Evolutionary conservation across 2,888 invertebrate species (phyloP), one percentile per base, ranked within the genome.

Genomic region (Orthonychiurus folsomi): DNA sequence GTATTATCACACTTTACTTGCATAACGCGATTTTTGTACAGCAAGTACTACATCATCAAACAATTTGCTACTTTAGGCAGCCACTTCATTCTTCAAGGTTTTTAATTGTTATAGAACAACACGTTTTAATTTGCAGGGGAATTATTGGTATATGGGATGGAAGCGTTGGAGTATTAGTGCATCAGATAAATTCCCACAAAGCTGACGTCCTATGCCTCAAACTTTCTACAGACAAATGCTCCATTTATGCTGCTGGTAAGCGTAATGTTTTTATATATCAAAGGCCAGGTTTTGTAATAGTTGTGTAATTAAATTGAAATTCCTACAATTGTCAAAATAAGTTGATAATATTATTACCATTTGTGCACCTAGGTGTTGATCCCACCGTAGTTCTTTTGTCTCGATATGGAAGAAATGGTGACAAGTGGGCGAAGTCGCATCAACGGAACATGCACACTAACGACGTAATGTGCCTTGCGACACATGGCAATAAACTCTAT

Each of bases 71-170:
- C n/a, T n/a, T n/a, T n/a, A n/a, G n/a, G n/a, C n/a, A n/a, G n/a
- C n/a, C n/a, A n/a, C n/a, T n/a, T n/a, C n/a, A n/a, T n/a, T n/a
- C n/a, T n/a, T n/a, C n/a, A n/a, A n/a, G n/a, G n/a, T n/a, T n/a
- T n/a, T n/a, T n/a, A n/a, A n/a, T n/a, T n/a, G n/a, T n/a, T n/a
- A n/a, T n/a, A n/a, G n/a, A n/a, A n/a, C n/a, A n/a, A n/a, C n/a
- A n/a, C n/a, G n/a, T n/a, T n/a, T n/a, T 48, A 48, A 12, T 12
- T 48, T 72, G 12, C 65, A 80, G 87, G 28, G 95, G 95, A 0
- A 83, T 85, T 73, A 81, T 93, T 1, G 87, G 86, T 21, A 87
- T 95, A 75, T 95, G 93, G 93, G 91, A 93, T 80, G 87, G 88
- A 15, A 81, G 81, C 63, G 78, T 85, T 60, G 93, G 91, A 12